Evolutionary conservation across 2,797 vertebrate genomes (phyloP), one percentile per base, ranked within the genome.

Genomic region (Notolepis coatsorum): DNA sequence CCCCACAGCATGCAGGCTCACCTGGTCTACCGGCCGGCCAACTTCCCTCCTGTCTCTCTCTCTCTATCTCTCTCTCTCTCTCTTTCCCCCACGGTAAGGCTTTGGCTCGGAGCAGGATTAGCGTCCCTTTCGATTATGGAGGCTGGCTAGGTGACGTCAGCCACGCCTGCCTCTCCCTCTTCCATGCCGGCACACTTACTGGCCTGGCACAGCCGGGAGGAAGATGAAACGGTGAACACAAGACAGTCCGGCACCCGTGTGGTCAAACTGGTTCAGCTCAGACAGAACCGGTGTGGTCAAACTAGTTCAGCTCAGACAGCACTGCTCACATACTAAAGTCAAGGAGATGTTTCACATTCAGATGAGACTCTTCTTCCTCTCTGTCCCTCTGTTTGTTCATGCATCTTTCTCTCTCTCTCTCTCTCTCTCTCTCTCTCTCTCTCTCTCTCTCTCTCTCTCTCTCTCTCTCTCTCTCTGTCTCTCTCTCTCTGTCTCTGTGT

Each of bases 61-160:
- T 59, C 82, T 82, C 71, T 62, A 59, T 56, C 63, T 49, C 73
- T 82, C 81, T 90, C 91, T 90, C 93, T 82, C 87, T 89, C 85
- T 89, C 89, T 89, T 89, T 89, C 93, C 95, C 91, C 91, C 81
- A 85, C 88, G 88, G 90, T 92, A 90, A 89, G 94, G 95, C 93
- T 96, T 96, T 96, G 94, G 93, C 94, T 93, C 79, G 79, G 82
- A 91, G 84, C 73, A 33, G 92, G 91, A 94, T 94, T 93, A 94
- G 62, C 61, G 92, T 91, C 93, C 88, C 82, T 91, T 91, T 91
- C 85, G 76, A 93, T 93, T 93, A 93, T 61, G 60, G 77, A 79
- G 77, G 79, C 71, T 64, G 64, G 73, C 64, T 54, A 57, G 71
- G 79, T 93, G 91, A 92, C 90, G 91, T 92, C 87, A 90, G 77